Conservation (phyloP, 2,797 vertebrate species). For the Ctenopoma kingsleyae region DNA sequence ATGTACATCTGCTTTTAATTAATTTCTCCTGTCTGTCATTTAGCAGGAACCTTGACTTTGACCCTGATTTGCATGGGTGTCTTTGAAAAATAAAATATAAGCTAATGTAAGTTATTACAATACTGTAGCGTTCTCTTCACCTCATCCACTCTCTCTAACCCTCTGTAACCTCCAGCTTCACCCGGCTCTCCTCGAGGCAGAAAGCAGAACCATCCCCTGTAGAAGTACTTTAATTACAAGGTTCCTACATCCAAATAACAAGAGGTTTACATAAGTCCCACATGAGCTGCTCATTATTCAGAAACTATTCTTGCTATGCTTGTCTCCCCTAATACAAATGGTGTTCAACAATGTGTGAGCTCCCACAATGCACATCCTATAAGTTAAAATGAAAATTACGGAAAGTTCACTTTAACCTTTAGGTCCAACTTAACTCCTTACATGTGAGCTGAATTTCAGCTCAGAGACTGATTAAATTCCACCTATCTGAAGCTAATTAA, state of each 20-base stretch:
- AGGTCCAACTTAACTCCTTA: constrained; percentile 35
- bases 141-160: constrained; percentile 31
- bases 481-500: constrained; percentile 78
- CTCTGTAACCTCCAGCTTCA: constrained; percentile 40
- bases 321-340: constrained; percentile 52
- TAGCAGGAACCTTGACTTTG: constrained; percentile 52
- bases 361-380: constrained; percentile 57
- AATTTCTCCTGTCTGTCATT: constrained; percentile 55
- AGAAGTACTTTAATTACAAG: constrained; percentile 76
- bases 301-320: constrained; percentile 57
- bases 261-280: constrained; percentile 71
- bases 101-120: constrained; percentile 46
- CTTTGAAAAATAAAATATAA: constrained; percentile 56
- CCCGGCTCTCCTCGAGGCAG: constrained; percentile 44
- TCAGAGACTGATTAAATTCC: constrained; percentile 67
- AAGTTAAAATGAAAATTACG: constrained; percentile 50
- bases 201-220: constrained; percentile 61
- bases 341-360: constrained; percentile 39
- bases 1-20: constrained; percentile 53
- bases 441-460: constrained; percentile 46
- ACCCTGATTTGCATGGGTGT: constrained; percentile 62
- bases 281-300: constrained; percentile 66
- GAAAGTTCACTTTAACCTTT: constrained; percentile 68
- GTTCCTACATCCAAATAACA: constrained; percentile 69
- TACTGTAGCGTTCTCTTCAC: constrained; percentile 24